Base-by-base conservation (phyloP, 1,140 invertebrate genomes). In the Macrobrachium rosenbergii region DNA sequence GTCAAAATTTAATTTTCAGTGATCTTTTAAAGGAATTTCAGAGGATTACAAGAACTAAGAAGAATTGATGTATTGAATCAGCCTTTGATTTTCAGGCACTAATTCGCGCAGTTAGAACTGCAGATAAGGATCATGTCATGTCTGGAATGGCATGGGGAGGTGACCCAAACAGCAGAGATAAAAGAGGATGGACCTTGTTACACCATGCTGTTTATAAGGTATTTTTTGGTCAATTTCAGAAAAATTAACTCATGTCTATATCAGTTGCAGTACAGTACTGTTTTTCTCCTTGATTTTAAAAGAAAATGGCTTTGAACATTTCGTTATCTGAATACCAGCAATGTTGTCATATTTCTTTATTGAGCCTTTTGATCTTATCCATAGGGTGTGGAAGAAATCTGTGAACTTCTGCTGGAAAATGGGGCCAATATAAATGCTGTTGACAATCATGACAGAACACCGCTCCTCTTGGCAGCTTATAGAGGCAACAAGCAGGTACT, bases 391-490 rank as follows among this genome's bases (percentile, higher is more conserved):
- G 62, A 92, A 58, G 92, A 94, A 62, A 91, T 92, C 90, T 93
- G 94, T 0, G 90, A 90, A 88, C 90, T 92, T 63, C 90, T 96
- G 11, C 90, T 96, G 37, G 90, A 92, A 43, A 91, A 92, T 64
- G 95, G 94, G 28, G 94, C 94, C 2, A 94, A 95, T 91, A 93
- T 95, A 0, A 95, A 96, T 91, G 94, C 94, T 11, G 94, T 94
- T 91, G 96, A 96, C 90, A 93, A 95, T 91, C 95, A 95, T 62
- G 94, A 94, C 59, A 96, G 95, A 94, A 96, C 95, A 19, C 95
- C 95, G 19, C 90, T 96, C 91, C 95, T 96, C 92, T 95, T 96
- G 94, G 92, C 89, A 17, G 87, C 87, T 11, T 89, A 89, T 59
- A 82, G 87, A 52, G 89, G 89, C 28, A 79, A 88, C 91, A 5